These are phyloP conservation scores for Chymomyza amoena DNA, from an alignment of 2,888 invertebrate species.

Conservation along the genomic window DNA sequence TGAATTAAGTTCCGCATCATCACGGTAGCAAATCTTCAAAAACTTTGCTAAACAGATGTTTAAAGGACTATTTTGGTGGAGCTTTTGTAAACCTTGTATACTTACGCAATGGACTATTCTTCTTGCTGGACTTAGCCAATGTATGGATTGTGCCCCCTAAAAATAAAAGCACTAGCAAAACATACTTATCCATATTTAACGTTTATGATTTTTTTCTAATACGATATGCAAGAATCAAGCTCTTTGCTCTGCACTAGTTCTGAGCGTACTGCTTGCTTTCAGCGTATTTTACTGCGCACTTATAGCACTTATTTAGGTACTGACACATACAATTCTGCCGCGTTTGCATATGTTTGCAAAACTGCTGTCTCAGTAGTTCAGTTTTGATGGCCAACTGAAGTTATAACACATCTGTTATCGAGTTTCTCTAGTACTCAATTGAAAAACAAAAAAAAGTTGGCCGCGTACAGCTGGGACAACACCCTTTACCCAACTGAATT, in stretches of 20 bases:
- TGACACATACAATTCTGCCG: slow-evolving; percentile 54
- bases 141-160: not conserved
- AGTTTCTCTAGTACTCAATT: too few relatives aligned
- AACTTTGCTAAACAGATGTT: slow-evolving; percentile 81
- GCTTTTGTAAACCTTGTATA: not conserved
- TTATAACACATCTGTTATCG: slow-evolving; percentile 34
- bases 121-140: slow-evolving; percentile 6
- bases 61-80: not conserved
- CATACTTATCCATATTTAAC: not conserved
- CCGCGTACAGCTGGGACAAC: too few relatives aligned
- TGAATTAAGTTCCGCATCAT: slow-evolving; percentile 81
- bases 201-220: not conserved
- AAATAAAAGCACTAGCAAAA: not conserved
- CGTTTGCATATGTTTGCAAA: slow-evolving; percentile 60
- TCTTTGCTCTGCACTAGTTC: slow-evolving; percentile 10
- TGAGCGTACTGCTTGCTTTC: slow-evolving; percentile 23
- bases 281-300: slow-evolving; percentile 33
- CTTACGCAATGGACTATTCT: slow-evolving; percentile 46
- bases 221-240: not conserved
- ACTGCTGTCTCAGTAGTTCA: slow-evolving; percentile 62
- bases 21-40: slow-evolving; percentile 84
- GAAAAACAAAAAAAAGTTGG: too few relatives aligned
- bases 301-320: slow-evolving; percentile 34
- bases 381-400: slow-evolving; percentile 9
- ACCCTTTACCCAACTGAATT: too few relatives aligned